Conservation (phyloP, 2,797 vertebrate genomes). For the Rhyacichthys aspro region DNA sequence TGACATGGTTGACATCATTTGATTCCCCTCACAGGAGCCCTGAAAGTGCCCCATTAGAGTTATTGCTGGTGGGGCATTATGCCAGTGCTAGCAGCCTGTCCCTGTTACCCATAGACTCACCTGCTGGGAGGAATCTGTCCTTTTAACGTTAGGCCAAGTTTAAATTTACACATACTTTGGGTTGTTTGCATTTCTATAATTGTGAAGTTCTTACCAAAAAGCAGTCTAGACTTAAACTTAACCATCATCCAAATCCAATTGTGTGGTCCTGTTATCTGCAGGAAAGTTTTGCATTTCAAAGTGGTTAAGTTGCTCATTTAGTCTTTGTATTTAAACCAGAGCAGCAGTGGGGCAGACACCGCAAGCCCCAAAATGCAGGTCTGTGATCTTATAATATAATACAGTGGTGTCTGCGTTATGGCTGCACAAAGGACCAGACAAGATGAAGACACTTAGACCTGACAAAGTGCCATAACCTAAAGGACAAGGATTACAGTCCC, state of each 20-base stretch:
- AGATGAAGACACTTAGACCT: conserved; percentile 50
- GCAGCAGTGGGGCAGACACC: conserved; percentile 15
- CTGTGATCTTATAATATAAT: conserved; percentile 46
- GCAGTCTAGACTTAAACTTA: background rate
- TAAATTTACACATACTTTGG: conserved; percentile 44
- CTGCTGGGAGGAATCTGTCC: conserved; percentile 73
- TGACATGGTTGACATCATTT: conserved; percentile 71
- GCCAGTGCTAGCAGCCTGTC: conserved; percentile 65
- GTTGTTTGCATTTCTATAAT: conserved; percentile 11
- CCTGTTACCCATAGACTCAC: conserved; percentile 66
- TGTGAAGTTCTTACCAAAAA: too few species aligned
- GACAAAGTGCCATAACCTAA: conserved; percentile 50
- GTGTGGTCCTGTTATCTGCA: background rate
- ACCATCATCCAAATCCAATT: background rate
- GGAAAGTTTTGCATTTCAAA: background rate
- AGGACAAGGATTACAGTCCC: conserved; percentile 32
- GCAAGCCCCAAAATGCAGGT: conserved; percentile 41
- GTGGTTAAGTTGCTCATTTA: conserved; percentile 4
- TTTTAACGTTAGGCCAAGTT: conserved; percentile 58
- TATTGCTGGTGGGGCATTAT: conserved; percentile 56
- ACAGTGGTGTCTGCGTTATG: conserved; percentile 44
- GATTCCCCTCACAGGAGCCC: conserved; percentile 72
- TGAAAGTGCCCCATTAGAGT: conserved; percentile 76
- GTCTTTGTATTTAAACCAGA: conserved; percentile 12
- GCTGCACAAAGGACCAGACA: conserved; percentile 31